Base-by-base conservation (phyloP, 2,888 invertebrate species). In the Catocala sponsa region DNA sequence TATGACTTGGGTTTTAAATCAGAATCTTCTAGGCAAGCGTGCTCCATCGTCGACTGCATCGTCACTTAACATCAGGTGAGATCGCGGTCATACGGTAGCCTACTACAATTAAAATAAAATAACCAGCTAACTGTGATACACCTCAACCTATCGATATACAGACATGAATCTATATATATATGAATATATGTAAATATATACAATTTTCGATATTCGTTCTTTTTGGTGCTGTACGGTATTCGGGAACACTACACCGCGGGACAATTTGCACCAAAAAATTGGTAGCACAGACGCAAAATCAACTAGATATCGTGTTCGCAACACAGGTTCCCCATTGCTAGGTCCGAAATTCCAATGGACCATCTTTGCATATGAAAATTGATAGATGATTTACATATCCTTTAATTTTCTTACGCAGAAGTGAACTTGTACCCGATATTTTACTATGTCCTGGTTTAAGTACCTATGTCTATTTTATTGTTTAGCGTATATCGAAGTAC, bases 351-450 rank as follows among this genome's bases (percentile, higher is more conserved):
- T 32, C 9, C 13, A 49, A 35, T 50, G 9, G 15, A n/a, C 15
- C 32, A 1, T 10, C 25, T 48, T 57, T n/a, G 15, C 43, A 57
- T 54, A 59, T 54, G 54, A 51, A 73, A 69, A 64, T 66, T 64
- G 60, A 63, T 15, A 12, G 13, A 35, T 10, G 35, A 42, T 10
- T n/a, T 49, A n/a, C 11, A 44, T 32, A 25, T 48, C 33, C 67
- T 60, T 69, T 60, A 65, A 67, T 72, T 68, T 70, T 61, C 32
- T 53, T 54, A 61, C 60, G 55, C 59, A 61, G 57, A 65, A 35
- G 59, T 57, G 53, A 60, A 65, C 53, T 59, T 68, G 65, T 59
- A 60, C n/a, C n/a, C n/a, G n/a, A 57, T 64, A 67, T 70, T 64
- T 61, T 59, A 65, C 44, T 42, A 57, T 13, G 15, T 44, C 35